These are phyloP conservation scores for Coracopsis vasa DNA, from an alignment of 2,113 vertebrate genomes.

Conservation along the genomic window DNA sequence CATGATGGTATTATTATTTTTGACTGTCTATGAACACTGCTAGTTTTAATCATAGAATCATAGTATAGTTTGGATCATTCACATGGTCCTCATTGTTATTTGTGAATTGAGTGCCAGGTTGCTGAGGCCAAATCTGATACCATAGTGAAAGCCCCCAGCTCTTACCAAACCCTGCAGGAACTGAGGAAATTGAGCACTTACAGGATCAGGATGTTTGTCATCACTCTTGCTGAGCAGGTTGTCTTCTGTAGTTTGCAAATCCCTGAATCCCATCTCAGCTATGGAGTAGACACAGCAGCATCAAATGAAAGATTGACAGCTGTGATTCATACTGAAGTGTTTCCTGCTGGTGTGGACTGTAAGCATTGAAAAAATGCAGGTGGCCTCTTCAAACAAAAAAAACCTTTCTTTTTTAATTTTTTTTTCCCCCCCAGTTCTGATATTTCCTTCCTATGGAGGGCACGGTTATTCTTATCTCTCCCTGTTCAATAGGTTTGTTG, in stretches of 20 bases:
- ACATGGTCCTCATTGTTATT: not conserved
- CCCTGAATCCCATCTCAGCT: not conserved
- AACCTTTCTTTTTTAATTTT: not conserved
- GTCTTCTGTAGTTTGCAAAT: not conserved
- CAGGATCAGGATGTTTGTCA: not conserved
- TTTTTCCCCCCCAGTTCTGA: not conserved
- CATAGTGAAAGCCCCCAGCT: not conserved
- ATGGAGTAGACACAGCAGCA: not conserved
- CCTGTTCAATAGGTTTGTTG: not conserved
- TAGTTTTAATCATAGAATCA: not conserved
- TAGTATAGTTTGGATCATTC: not conserved
- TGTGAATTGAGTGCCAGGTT: not conserved
- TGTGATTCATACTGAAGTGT: constrained; percentile 6
- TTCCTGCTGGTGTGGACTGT: not conserved
- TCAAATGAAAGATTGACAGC: constrained; percentile 9
- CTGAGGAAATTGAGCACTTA: not conserved
- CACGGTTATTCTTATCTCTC: not conserved
- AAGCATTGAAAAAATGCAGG: constrained; percentile 30
- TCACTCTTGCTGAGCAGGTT: not conserved
- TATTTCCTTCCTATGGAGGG: not conserved
- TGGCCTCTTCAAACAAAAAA: constrained; percentile 36
- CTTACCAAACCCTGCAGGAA: not conserved
- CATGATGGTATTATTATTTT: not conserved
- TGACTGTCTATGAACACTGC: not conserved
- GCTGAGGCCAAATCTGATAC: not conserved